These are phyloP conservation scores for Ceratosolen solmsi DNA, from an alignment of 1,140 invertebrate genomes.

Conservation along the genomic window DNA sequence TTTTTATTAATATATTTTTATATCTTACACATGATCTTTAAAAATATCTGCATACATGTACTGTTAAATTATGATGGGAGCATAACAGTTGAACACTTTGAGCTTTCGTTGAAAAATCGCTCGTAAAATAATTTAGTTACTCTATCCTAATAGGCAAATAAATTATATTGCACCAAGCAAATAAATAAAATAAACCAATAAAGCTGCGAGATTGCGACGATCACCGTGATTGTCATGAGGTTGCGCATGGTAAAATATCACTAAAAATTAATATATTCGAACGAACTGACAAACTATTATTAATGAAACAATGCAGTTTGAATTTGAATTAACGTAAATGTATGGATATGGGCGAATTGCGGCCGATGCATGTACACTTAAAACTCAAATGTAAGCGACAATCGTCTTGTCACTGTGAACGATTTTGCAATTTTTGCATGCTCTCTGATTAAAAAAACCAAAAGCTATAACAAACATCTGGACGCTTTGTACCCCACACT, in stretches of 20 bases:
- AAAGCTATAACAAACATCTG: too few species aligned
- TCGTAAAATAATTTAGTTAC: neutral
- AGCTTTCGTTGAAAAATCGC: too few species aligned
- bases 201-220: neutral
- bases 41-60: too few species aligned
- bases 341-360: neutral
- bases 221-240: neutral
- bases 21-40: too few species aligned
- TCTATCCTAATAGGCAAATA: neutral
- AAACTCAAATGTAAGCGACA: neutral
- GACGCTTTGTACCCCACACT: slow-evolving; percentile 33
- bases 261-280: too few species aligned
- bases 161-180: neutral
- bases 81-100: too few species aligned
- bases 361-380: neutral
- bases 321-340: neutral
- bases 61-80: too few species aligned
- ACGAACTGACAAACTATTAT: too few species aligned
- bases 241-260: neutral
- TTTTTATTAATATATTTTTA: too few species aligned
- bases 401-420: neutral
- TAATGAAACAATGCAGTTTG: neutral
- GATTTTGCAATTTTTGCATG: neutral
- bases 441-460: too few species aligned
- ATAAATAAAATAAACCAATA: neutral